Conservation (phyloP, 2,113 vertebrate species). For the Aythya baeri region DNA sequence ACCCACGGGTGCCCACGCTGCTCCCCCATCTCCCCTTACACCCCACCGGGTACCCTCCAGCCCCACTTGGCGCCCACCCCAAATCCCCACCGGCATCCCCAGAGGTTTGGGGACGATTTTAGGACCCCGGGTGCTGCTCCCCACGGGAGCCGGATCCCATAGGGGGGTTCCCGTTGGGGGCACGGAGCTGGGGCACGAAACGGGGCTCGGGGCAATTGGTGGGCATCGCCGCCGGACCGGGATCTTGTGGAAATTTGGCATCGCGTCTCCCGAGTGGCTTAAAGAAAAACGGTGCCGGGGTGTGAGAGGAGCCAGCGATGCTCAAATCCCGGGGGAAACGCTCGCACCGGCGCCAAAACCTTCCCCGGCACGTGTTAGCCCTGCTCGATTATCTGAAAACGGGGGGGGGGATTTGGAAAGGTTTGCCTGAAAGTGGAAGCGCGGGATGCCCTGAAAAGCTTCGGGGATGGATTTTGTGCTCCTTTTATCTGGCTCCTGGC, state of each 20-base stretch:
- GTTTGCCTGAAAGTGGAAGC: too few relatives aligned
- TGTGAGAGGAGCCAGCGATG: accelerated
- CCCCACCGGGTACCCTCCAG: too few relatives aligned
- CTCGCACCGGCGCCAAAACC: accelerated
- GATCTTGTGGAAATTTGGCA: accelerated
- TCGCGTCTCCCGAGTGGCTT: not conserved
- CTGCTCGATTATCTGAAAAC: accelerated
- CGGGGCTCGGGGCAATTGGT: too few relatives aligned
- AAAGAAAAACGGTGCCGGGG: accelerated
- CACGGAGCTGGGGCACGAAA: too few relatives aligned
- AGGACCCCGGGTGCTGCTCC: not conserved
- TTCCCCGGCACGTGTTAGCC: too few relatives aligned
- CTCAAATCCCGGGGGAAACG: accelerated
- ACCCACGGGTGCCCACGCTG: not conserved
- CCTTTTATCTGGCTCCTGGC: not conserved
- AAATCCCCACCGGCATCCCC: accelerated
- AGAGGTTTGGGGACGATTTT: not conserved
- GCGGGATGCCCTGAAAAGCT: accelerated
- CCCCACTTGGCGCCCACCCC: accelerated
- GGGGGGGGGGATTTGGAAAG: accelerated
- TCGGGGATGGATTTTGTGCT: not conserved
- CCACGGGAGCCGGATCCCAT: accelerated
- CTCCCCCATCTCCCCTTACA: not conserved
- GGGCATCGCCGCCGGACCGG: accelerated
- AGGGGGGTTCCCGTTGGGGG: too few relatives aligned